Percentiles rank a stretch among this genome's conserved stretches.
These are phyloP conservation scores for Actinia equina DNA, from an alignment of 64 coral and sea anemone genomes.

Conservation along the genomic window DNA sequence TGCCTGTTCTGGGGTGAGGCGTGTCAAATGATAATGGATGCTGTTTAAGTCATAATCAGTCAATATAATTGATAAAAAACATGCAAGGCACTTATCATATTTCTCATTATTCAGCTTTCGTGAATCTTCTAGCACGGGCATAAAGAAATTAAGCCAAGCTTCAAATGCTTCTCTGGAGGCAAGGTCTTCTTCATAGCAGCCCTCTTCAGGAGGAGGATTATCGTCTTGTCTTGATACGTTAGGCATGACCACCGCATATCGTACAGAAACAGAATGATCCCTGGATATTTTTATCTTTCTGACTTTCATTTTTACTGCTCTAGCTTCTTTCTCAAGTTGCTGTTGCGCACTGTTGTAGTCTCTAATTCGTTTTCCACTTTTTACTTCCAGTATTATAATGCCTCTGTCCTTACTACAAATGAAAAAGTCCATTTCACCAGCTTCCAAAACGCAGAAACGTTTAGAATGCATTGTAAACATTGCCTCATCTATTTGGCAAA, in stretches of 20 bases:
- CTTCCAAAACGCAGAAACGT: background rate
- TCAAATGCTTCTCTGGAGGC: background rate
- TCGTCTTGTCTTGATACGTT: background rate
- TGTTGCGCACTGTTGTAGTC: no score
- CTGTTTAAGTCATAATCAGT: background rate
- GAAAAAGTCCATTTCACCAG: background rate
- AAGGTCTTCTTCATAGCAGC: background rate
- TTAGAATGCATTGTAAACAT: background rate
- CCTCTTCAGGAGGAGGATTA: background rate
- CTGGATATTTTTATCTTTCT: background rate
- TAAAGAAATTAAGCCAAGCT: background rate
- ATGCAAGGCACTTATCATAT: background rate
- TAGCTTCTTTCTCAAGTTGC: background rate
- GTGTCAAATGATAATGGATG: background rate
- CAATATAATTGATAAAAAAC: background rate
- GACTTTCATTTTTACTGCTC: background rate
- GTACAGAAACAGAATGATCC: background rate
- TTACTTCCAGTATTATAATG: slow-evolving; percentile 11
- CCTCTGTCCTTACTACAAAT: background rate
- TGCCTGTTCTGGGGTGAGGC: background rate
- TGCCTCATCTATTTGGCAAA: background rate
- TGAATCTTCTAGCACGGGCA: background rate
- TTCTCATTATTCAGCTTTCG: background rate
- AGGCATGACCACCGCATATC: background rate
- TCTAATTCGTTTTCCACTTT: background rate